Evolutionary conservation across 2,113 vertebrate species (phyloP), one percentile per base, ranked within the genome.

Genomic region (Phalacrocorax brasilianus): DNA sequence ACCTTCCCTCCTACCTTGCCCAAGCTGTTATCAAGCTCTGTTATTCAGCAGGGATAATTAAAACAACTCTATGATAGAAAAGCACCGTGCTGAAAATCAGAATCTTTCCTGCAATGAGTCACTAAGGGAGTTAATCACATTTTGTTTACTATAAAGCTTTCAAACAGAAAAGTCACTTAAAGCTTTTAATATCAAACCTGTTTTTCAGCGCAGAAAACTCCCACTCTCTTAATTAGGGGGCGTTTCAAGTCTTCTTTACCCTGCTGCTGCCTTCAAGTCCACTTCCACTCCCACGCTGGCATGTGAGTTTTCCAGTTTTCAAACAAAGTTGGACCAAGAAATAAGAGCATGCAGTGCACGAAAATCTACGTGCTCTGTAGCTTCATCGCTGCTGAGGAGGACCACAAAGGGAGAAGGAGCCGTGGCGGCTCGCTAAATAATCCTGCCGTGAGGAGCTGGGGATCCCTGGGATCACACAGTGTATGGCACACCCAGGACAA

Each of bases 121-220:
- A 85, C 53, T 12, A 13, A 21, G 63, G 35, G 59, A 86, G 44
- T 27, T 84, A 78, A 94, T 89, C 86, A 77, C 47, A 19, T 89
- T 95, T 21, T 95, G 80, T 97, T 97, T 92, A 95, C 83, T 95
- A 95, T 23, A 22, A 86, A 96, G 82, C 76, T 75, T 83, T 90
- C 77, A 28, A 72, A 56, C 72, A 90, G 75, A 72, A 50, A 92
- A 95, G 68, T 44, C 65, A 81, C 81, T 49, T 50, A 9, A 81
- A 91, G 61, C 73, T 89, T 75, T 85, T 73, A 20, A 14, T 24
- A 52, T 59, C 78, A 59, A 80, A 93, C 56, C 67, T 77, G 86
- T 20, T 97, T 84, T 93, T 59, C 85, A 74, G 88, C 88, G 67
- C 1, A 4, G 49, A 84, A 67, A 77, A 42, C 92, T 91, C 95